These are phyloP conservation scores for Mystacornis crossleyi DNA, from an alignment of 2,113 vertebrate species.

Conservation along the genomic window DNA sequence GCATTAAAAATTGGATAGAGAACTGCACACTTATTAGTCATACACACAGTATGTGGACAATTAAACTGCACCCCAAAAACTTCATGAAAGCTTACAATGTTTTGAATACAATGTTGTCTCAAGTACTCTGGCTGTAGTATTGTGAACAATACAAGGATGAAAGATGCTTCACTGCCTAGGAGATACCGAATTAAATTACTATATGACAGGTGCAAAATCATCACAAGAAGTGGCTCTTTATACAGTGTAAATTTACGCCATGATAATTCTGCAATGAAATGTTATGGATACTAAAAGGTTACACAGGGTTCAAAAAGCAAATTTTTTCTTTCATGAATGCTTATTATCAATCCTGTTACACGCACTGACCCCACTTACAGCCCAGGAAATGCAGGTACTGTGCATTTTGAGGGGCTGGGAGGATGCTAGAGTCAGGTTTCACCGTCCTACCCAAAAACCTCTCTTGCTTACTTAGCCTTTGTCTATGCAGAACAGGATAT, in stretches of 20 bases:
- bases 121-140: not conserved
- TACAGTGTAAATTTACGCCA: not conserved
- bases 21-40: not conserved
- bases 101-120: not conserved
- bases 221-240: not conserved
- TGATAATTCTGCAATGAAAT: not conserved
- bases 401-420: not conserved
- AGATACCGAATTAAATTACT: not conserved
- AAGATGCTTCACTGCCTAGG: not conserved
- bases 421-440: not conserved
- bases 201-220: not conserved
- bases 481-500: not conserved
- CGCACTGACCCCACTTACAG: not conserved
- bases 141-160: not conserved
- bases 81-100: not conserved
- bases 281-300: not conserved
- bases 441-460: not conserved
- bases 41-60: not conserved
- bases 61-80: not conserved
- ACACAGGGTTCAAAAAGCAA: not conserved
- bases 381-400: not conserved
- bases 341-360: not conserved
- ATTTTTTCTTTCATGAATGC: not conserved
- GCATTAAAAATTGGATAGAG: not conserved
- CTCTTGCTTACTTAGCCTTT: not conserved